Evolutionary conservation across 2,888 invertebrate genomes (phyloP).

Genomic region (Tenthredo scrophulariae): DNA sequence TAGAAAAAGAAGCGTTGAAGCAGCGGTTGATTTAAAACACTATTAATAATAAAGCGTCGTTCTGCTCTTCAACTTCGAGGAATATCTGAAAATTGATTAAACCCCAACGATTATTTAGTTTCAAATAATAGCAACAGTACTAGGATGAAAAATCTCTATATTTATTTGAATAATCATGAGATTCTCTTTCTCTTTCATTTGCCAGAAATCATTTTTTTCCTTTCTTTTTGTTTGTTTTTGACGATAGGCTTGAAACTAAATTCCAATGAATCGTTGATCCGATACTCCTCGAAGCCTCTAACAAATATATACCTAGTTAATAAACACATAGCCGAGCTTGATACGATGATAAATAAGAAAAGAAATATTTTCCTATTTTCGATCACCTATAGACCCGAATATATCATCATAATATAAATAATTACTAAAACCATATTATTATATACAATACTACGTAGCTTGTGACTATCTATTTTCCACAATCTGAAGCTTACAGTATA

Average conservation of each 20-base stretch:
- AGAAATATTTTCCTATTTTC: conserved; percentile 15
- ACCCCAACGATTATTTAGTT: neutral
- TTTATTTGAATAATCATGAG: neutral
- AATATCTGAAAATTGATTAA: neutral
- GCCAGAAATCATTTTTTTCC: neutral
- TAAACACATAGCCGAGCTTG: neutral
- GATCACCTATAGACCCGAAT: neutral
- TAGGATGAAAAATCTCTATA: neutral
- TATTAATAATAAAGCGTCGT: neutral
- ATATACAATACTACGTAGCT: neutral
- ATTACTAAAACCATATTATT: neutral
- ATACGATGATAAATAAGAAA: neutral
- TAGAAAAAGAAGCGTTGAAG: neutral
- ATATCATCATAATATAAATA: neutral
- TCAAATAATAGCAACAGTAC: neutral
- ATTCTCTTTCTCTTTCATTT: neutral
- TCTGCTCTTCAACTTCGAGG: neutral
- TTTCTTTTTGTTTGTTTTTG: neutral
- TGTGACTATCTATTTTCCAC: neutral
- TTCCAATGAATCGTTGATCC: neutral
- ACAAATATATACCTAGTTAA: neutral
- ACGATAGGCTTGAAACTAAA: neutral
- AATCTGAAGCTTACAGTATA: neutral
- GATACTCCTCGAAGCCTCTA: neutral
- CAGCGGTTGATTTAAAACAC: neutral